These are phyloP conservation scores for Apotomis turbidana DNA, from an alignment of 2,888 invertebrate species.

Conservation along the genomic window DNA sequence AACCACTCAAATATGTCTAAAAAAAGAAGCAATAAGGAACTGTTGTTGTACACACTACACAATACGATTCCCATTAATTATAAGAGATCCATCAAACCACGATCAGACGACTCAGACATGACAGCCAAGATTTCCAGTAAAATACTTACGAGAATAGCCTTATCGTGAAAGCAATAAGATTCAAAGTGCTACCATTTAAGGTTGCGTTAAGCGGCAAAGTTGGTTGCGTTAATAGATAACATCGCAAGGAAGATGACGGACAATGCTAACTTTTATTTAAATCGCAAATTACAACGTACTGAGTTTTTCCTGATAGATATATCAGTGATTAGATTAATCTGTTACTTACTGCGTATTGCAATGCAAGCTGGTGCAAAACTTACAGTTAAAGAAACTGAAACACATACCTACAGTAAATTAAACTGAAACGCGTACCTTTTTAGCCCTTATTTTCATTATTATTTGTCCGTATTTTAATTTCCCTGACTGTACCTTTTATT, in stretches of 20 bases:
- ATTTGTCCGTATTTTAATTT: no score
- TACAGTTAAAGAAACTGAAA: no score
- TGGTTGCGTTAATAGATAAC: slow-evolving; percentile 3
- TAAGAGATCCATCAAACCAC: slow-evolving; percentile 13
- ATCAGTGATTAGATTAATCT: slow-evolving; percentile 2
- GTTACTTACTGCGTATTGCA: background rate
- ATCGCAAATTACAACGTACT: slow-evolving; percentile 17
- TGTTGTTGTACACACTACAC: slow-evolving; percentile 12
- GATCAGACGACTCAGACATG: background rate
- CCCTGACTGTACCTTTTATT: no score
- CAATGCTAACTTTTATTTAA: slow-evolving; percentile 32
- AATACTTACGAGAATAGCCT: background rate
- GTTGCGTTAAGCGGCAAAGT: background rate
- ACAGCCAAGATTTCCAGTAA: background rate
- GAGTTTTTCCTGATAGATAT: slow-evolving; percentile 13
- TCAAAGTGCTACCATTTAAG: background rate
- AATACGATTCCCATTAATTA: slow-evolving; percentile 30
- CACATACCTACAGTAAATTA: no score
- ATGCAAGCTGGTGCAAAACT: background rate
- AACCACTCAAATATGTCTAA: slow-evolving; percentile 12
- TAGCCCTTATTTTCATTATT: no score
- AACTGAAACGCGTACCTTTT: no score
- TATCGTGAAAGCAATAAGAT: background rate
- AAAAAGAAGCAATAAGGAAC: slow-evolving; percentile 29
- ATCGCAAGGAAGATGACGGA: slow-evolving; percentile 31